Evolutionary conservation across 2,113 vertebrate genomes (phyloP).

Genomic region (Gallinago paraguaiae): DNA sequence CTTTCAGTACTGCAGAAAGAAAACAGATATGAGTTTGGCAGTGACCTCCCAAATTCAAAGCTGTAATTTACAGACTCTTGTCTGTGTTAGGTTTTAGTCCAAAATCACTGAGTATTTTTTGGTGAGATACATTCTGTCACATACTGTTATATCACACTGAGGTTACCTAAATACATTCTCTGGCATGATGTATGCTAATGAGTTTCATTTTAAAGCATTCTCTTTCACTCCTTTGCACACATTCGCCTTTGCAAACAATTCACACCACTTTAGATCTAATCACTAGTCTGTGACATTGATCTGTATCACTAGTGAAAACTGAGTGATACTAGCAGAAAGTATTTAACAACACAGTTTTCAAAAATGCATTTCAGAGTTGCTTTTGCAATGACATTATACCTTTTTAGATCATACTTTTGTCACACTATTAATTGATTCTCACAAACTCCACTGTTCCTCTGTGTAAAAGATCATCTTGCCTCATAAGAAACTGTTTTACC

Average conservation of each 20-base stretch:
- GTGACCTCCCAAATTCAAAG: background rate
- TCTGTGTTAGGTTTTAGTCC: background rate
- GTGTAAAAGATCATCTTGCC: background rate
- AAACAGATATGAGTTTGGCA: background rate
- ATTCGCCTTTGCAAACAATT: background rate
- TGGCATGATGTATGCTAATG: background rate
- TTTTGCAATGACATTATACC: background rate
- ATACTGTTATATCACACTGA: background rate
- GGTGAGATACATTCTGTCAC: background rate
- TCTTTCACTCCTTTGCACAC: no score
- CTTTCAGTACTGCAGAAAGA: background rate
- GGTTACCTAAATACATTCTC: background rate
- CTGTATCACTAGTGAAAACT: background rate
- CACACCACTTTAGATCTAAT: background rate
- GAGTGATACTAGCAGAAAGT: background rate
- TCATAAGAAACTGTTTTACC: background rate
- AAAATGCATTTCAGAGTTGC: background rate
- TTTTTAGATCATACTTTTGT: background rate
- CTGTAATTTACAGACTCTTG: background rate
- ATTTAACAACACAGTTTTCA: background rate
- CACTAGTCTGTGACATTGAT: no score
- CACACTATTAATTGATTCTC: background rate
- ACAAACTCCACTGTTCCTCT: background rate
- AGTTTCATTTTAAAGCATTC: background rate
- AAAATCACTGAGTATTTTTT: background rate